Evolutionary conservation across 2,113 vertebrate genomes (phyloP), one percentile per base, ranked within the genome.

Genomic region (Glaucidium brasilianum): DNA sequence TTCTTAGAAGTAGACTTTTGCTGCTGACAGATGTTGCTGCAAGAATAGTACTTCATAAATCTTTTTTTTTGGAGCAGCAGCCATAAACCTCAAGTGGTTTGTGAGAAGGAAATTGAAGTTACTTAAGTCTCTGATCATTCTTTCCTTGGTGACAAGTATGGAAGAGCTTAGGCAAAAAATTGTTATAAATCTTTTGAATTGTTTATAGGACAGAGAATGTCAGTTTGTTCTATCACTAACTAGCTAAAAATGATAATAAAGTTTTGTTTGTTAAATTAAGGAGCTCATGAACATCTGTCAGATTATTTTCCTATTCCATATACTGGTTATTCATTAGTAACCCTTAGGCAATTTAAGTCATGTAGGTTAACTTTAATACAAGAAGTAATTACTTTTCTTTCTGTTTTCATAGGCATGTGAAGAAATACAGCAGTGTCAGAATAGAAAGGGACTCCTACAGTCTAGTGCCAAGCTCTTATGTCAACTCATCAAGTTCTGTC

Each of bases 41-140:
- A 85, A 67, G 39, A 79, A 67, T 78, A 35, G 14, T 93, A 76
- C 58, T 85, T 89, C 47, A 92, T 94, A 76, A 79, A 52, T 81
- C 7, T 39, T 52, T 55, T 55, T 52, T 89, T 91, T 41, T 60
- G 2, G 64, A 95, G 53, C 62, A 87, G 68, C 59, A 85, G 26
- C 72, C 55, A 49, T 80, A 93, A 95, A 91, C 55, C 60, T 94
- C 85, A 67, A 96, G 68, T 79, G 56, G 47, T 72, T 86, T 21
- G 4, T 79, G 74, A 95, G 53, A 91, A 76, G 77, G 81, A 97
- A 95, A 88, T 47, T 85, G 74, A 91, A 88, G 90, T 94, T 60
- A 62, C 39, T 85, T 62, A 68, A 69, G 45, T 67, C 71, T 96
- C 73, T 95, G 67, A 82, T 96, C 27, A 35, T 82, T 85, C 62